Conservation (phyloP, 2,113 vertebrate species). For the Varanus komodoensis region DNA sequence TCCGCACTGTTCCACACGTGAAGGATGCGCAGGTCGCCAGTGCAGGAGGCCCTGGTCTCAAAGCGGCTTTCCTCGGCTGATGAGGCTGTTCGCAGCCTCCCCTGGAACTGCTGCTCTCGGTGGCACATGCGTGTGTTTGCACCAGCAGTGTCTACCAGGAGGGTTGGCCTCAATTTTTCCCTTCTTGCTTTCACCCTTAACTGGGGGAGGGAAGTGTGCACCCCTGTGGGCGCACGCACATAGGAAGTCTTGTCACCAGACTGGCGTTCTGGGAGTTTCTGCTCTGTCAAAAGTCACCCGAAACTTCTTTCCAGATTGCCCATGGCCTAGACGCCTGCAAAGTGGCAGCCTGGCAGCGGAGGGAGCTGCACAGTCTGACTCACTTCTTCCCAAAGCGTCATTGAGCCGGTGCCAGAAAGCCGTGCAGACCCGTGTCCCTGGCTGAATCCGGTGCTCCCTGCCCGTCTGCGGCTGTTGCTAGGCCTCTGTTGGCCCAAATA, state of each 20-base stretch:
- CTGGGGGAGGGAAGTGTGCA: neutral
- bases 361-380: neutral
- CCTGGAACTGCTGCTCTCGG: neutral
- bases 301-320: neutral
- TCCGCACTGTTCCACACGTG: neutral
- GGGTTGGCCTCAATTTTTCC: neutral
- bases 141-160: neutral
- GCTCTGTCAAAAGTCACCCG: neutral
- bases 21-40: too few relatives aligned
- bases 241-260: neutral
- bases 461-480: neutral
- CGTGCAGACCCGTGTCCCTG: neutral
- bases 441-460: neutral
- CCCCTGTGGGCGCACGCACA: neutral
- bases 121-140: neutral
- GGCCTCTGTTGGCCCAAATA: constrained; percentile 33
- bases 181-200: neutral
- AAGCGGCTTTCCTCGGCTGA: neutral
- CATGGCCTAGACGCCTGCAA: neutral
- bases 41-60: too few relatives aligned
- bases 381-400: neutral
- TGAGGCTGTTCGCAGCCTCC: neutral
- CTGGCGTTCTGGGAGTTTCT: neutral
- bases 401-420: neutral
- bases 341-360: neutral